phyloP scores from a whole-genome alignment of 2,797 vertebrate species.

The Melopsittacus undulatus region DNA sequence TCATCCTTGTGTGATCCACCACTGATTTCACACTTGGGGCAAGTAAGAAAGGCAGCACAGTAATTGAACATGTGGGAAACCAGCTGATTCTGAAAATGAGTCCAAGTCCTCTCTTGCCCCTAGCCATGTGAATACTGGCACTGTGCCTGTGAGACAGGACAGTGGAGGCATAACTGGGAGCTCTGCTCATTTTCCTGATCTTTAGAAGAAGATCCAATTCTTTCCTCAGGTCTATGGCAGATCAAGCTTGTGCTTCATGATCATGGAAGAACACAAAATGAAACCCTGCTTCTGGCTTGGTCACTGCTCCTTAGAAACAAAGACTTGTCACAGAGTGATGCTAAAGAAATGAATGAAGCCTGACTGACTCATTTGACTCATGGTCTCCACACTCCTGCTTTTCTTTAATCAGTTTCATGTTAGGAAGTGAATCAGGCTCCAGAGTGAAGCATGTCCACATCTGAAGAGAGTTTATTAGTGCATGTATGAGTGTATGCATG shows the following conservation, averaged over 20 bases:
- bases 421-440: background rate
- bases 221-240: background rate
- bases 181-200: background rate
- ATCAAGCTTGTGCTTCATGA: background rate
- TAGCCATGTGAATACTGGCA: background rate
- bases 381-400: accelerated
- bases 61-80: background rate
- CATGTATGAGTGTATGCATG: accelerated
- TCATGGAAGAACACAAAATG: background rate
- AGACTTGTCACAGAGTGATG: background rate
- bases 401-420: background rate
- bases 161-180: background rate
- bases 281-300: background rate
- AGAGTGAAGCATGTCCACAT: background rate
- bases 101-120: background rate
- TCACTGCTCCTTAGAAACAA: background rate
- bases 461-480: background rate
- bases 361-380: background rate
- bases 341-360: background rate
- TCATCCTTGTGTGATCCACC: background rate
- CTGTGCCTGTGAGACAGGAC: background rate
- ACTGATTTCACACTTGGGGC: background rate
- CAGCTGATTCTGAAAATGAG: background rate
- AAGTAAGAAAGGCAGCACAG: background rate
- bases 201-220: background rate